Evolutionary conservation across 2,113 vertebrate genomes (phyloP).

Genomic region (Triplophysa dalaica): DNA sequence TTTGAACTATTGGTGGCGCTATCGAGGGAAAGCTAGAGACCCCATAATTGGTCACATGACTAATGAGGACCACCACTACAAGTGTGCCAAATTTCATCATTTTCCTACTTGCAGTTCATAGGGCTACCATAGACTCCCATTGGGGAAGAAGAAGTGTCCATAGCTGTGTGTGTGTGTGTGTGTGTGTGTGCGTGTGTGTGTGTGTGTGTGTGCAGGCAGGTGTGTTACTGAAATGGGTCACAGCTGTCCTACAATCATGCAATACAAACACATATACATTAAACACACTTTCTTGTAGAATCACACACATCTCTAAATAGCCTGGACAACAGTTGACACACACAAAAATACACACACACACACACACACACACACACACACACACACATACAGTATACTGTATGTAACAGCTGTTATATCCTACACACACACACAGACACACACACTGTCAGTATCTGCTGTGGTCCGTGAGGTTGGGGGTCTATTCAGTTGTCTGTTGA

Average conservation of each 20-base stretch:
- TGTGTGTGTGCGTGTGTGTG: too few species aligned
- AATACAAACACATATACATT: not conserved
- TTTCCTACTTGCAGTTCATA: too few species aligned
- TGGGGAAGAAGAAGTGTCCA: too few species aligned
- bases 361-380: not conserved
- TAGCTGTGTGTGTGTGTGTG: not conserved
- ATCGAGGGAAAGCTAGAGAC: too few species aligned
- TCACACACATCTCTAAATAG: slow-evolving; percentile 45
- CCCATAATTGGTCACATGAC: too few species aligned
- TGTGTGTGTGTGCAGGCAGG: slow-evolving; percentile 52
- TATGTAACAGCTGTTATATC: not conserved
- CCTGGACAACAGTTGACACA: slow-evolving; percentile 62
- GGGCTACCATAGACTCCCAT: too few species aligned
- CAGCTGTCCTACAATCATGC: slow-evolving; percentile 64
- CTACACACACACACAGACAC: slow-evolving; percentile 3
- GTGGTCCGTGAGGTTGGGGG: slow-evolving; percentile 25
- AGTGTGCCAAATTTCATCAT: too few species aligned
- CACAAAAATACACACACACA: not conserved
- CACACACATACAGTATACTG: not conserved
- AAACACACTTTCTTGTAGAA: not conserved
- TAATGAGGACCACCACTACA: too few species aligned
- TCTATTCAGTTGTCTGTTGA: not conserved
- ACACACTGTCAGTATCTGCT: slow-evolving; percentile 50
- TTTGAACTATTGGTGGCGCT: too few species aligned
- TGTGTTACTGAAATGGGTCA: slow-evolving; percentile 55